phyloP scores from a whole-genome alignment of 2,888 invertebrate species.

The Onthophagus sagittarius region DNA sequence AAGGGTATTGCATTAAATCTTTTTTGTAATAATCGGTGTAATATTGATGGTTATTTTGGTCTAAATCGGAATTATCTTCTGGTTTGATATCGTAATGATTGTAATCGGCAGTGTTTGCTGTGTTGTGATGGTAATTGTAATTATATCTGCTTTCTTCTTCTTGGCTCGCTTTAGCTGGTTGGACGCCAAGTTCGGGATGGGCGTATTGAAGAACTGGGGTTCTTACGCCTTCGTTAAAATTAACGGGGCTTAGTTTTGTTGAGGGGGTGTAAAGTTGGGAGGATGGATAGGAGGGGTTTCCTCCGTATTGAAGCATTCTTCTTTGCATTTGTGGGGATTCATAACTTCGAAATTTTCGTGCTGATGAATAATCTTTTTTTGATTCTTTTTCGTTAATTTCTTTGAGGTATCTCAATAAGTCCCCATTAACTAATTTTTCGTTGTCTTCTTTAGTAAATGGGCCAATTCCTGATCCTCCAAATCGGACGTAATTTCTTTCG shows the following conservation, averaged over 20 bases:
- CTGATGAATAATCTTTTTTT: constrained; percentile 58
- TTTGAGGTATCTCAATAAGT: constrained; percentile 63
- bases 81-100: constrained; percentile 26
- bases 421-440: constrained; percentile 54
- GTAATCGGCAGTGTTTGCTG: constrained; percentile 33
- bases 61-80: constrained; percentile 21
- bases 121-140: constrained; percentile 28
- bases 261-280: constrained; percentile 63
- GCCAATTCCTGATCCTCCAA: constrained; percentile 49
- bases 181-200: constrained; percentile 74
- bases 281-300: constrained; percentile 59
- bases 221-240: constrained; percentile 66
- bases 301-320: constrained; percentile 67
- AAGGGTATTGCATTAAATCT: constrained; percentile 55
- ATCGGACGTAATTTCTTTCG: constrained; percentile 33
- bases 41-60: constrained; percentile 45
- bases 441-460: constrained; percentile 64
- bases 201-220: constrained; percentile 76
- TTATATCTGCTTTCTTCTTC: constrained; percentile 41
- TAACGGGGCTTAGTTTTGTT: constrained; percentile 55
- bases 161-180: constrained; percentile 64
- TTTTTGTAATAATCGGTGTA: constrained; percentile 53
- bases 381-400: constrained; percentile 64
- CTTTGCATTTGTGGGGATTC: constrained; percentile 59
- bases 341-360: constrained; percentile 47